These are phyloP conservation scores for Gouania willdenowi DNA, from an alignment of 2,797 vertebrate genomes.

Conservation along the genomic window DNA sequence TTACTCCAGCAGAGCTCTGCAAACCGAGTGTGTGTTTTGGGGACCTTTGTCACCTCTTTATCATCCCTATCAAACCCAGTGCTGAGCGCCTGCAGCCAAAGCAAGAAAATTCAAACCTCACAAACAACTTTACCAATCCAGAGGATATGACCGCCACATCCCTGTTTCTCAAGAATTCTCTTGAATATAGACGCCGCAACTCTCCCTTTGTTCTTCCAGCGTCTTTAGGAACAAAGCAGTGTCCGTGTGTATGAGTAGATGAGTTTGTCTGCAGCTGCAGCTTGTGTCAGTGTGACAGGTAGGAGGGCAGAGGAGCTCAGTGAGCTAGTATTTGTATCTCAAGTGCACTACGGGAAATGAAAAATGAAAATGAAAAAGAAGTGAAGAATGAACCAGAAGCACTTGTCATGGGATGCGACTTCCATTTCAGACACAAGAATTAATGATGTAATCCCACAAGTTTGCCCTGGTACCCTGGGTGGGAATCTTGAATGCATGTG, in stretches of 20 bases:
- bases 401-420: conserved; percentile 59
- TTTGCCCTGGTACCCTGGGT: conserved; percentile 59
- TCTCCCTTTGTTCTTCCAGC: not conserved
- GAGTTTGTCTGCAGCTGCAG: not conserved
- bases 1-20: not conserved
- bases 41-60: conserved; percentile 2
- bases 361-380: conserved; percentile 56
- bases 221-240: conserved; percentile 1
- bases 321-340: conserved; percentile 44
- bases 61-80: conserved; percentile 13
- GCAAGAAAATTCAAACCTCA: conserved; percentile 5
- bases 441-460: conserved; percentile 73
- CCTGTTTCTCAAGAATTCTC: conserved; percentile 27
- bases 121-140: conserved; percentile 2
- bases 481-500: conserved; percentile 4
- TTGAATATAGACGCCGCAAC: conserved; percentile 21
- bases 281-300: conserved; percentile 6
- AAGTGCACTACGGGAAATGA: conserved; percentile 73
- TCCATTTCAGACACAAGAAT: conserved; percentile 63
- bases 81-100: conserved; percentile 3
- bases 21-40: conserved; percentile 1
- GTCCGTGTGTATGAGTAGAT: too few species aligned
- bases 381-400: conserved; percentile 30
- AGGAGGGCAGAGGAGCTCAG: not conserved
- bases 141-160: not conserved